phyloP scores from a whole-genome alignment of 2,113 vertebrate genomes.

The Planiliza haematocheilus region DNA sequence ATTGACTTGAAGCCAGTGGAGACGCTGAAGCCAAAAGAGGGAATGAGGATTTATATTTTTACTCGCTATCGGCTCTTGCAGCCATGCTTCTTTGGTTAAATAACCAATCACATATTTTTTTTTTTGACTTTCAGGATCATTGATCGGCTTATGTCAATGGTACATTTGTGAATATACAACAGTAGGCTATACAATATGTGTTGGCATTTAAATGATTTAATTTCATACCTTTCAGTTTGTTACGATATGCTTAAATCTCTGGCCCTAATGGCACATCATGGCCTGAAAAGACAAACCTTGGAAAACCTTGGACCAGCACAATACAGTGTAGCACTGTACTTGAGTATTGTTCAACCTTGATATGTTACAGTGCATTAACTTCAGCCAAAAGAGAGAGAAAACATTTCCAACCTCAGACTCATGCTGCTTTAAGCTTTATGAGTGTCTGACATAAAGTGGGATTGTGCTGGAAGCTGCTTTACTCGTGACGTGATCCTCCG shows the following conservation, averaged over 20 bases:
- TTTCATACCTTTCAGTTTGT: too few species aligned
- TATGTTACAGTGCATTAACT: neutral
- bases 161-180: neutral
- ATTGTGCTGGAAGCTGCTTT: conserved; percentile 60
- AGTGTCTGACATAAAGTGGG: conserved; percentile 50
- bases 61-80: too few species aligned
- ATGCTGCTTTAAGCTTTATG: conserved; percentile 34
- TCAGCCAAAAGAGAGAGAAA: conserved; percentile 6
- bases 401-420: conserved; percentile 21
- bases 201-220: neutral
- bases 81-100: neutral
- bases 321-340: neutral
- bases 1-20: neutral
- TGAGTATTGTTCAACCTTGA: conserved; percentile 34
- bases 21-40: neutral
- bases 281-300: neutral
- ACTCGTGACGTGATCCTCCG: conserved; percentile 43
- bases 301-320: neutral
- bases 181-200: neutral
- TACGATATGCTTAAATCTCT: neutral
- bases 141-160: neutral
- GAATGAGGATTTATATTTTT: neutral
- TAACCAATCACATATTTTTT: neutral
- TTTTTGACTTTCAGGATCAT: neutral
- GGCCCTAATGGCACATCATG: neutral